A percentile compares a stretch with the other conserved stretches of the same genome.
These are phyloP conservation scores for Heterotilapia buettikoferi DNA, from an alignment of 2,113 vertebrate species.

Conservation along the genomic window DNA sequence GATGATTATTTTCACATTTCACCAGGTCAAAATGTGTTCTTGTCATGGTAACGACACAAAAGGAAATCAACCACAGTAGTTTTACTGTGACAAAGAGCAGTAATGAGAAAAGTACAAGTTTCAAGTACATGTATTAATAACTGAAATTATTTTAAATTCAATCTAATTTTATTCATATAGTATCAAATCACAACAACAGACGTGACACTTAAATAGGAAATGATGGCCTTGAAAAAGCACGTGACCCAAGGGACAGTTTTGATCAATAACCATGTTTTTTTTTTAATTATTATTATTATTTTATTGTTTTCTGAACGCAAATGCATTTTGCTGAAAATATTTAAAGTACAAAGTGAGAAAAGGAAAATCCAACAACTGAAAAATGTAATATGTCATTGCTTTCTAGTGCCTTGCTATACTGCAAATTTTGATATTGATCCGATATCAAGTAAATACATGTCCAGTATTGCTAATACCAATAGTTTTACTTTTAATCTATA, in stretches of 20 bases:
- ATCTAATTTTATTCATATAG: background rate
- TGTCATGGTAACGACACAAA: background rate
- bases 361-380: background rate
- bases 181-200: background rate
- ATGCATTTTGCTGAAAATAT: background rate
- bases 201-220: background rate
- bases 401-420: background rate
- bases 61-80: background rate
- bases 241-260: background rate
- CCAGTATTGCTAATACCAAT: background rate
- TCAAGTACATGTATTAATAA: background rate
- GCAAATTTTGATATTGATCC: background rate
- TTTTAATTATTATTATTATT: accelerated
- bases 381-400: background rate
- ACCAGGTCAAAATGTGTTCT: background rate
- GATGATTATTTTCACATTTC: background rate
- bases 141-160: background rate
- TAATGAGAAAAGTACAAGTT: background rate
- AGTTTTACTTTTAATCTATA: background rate
- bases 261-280: background rate
- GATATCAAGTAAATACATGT: background rate
- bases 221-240: background rate
- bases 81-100: background rate
- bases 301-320: background rate
- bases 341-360: background rate